Conservation (phyloP, 2,888 invertebrate genomes). For the Drosophila mercatorum region DNA sequence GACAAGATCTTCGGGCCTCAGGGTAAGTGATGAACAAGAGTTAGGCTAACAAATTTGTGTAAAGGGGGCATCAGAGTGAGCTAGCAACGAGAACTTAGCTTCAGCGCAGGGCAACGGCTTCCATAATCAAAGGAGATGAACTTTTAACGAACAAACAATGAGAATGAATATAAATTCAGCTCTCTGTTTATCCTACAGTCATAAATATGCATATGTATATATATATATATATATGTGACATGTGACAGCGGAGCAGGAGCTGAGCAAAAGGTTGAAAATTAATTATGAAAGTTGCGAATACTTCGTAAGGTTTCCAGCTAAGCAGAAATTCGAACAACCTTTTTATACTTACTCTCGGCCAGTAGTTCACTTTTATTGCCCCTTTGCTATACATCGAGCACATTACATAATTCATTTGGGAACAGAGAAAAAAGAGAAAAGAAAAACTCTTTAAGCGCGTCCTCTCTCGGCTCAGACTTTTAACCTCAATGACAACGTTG, state of each 20-base stretch:
- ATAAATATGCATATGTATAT: neutral
- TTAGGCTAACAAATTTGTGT: neutral
- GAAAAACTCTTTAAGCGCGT: slow-evolving; percentile 14
- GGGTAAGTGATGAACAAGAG: slow-evolving; percentile 20
- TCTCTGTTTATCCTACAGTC: neutral
- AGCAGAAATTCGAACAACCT: slow-evolving; percentile 3
- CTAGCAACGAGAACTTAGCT: no score
- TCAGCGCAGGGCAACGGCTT: no score
- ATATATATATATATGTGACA: neutral
- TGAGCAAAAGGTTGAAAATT: neutral
- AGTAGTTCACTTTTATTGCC: neutral
- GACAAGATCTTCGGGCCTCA: slow-evolving; percentile 8
- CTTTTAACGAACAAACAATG: neutral
- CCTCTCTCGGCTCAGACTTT: slow-evolving; percentile 23
- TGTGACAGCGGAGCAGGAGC: neutral
- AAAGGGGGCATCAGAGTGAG: neutral
- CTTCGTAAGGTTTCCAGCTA: neutral
- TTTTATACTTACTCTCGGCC: neutral
- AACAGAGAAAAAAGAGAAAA: neutral
- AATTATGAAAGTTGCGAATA: slow-evolving; percentile 11
- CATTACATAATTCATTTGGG: slow-evolving; percentile 31
- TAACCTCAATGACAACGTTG: slow-evolving; percentile 7
- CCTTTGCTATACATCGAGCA: neutral
- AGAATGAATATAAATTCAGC: neutral
- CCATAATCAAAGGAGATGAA: neutral